Evolutionary conservation across 2,113 vertebrate species (phyloP).

Genomic region (Nesoenas mayeri): DNA sequence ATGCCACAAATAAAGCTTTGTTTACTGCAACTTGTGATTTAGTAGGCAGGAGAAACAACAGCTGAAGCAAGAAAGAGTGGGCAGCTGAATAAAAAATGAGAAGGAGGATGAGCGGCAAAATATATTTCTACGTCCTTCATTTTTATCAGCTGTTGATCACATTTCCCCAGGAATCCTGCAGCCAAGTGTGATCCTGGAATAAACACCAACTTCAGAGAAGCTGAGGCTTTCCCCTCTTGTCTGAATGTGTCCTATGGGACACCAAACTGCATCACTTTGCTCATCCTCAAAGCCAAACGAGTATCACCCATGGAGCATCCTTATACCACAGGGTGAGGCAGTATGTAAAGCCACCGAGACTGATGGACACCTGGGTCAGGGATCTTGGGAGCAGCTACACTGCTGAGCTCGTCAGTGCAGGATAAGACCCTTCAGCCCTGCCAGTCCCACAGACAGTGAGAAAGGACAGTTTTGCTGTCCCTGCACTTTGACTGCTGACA

Average conservation of each 20-base stretch:
- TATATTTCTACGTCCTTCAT: background rate
- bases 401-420: background rate
- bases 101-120: background rate
- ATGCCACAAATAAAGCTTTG: background rate
- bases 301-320: background rate
- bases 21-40: background rate
- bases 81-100: background rate
- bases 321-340: background rate
- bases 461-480: background rate
- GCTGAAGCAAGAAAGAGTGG: background rate
- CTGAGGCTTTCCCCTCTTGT: background rate
- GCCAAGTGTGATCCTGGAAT: background rate
- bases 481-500: background rate
- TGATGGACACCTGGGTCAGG: accelerated
- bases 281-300: background rate
- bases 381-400: background rate
- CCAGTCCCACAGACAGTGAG: background rate
- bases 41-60: background rate
- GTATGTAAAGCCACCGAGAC: background rate
- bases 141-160: background rate
- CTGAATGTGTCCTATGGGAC: background rate
- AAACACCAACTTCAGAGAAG: background rate
- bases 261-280: background rate
- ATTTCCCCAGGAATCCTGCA: background rate
- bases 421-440: background rate